phyloP scores from a whole-genome alignment of 92 coral and sea anemone species.

The Zoanthus sansibaricus region DNA sequence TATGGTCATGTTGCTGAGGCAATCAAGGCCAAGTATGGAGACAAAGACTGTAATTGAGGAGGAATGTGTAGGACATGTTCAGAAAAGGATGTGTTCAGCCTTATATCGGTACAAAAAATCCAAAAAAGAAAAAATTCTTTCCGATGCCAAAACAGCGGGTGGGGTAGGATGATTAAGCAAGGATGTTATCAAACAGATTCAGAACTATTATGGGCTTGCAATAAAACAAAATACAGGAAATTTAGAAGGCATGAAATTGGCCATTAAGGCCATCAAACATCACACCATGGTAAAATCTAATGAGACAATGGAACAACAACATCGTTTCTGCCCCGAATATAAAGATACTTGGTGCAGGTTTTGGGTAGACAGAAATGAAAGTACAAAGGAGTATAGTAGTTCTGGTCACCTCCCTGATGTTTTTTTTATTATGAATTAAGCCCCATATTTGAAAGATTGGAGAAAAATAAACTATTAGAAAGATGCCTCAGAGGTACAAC shows the following conservation, averaged over 20 bases:
- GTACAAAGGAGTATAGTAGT: conserved; percentile 26
- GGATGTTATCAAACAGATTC: conserved; percentile 25
- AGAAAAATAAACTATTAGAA: conserved; percentile 37
- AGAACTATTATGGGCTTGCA: conserved; percentile 39
- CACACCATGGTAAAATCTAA: conserved; percentile 26
- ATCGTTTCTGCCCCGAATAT: conserved; percentile 46
- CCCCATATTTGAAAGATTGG: conserved; percentile 41
- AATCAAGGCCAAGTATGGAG: conserved; percentile 46
- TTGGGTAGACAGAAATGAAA: conserved; percentile 55
- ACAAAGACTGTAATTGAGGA: conserved; percentile 16
- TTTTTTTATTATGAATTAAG: conserved; percentile 41
- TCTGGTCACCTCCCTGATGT: conserved; percentile 36
- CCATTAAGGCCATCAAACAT: conserved; percentile 48
- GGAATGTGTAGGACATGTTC: too few relatives aligned
- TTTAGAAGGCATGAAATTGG: conserved; percentile 44
- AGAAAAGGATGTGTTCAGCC: conserved; percentile 50
- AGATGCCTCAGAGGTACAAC: conserved; percentile 66
- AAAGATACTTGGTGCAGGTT: conserved; percentile 58
- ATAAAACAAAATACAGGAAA: conserved; percentile 38
- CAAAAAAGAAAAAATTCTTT: background rate
- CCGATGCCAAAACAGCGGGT: conserved; percentile 11
- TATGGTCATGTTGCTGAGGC: conserved; percentile 56
- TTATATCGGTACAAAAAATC: conserved; percentile 34
- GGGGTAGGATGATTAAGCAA: background rate
- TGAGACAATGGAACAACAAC: conserved; percentile 46